Evolutionary conservation across 2,113 vertebrate species (phyloP).

Genomic region (Sprattus sprattus): DNA sequence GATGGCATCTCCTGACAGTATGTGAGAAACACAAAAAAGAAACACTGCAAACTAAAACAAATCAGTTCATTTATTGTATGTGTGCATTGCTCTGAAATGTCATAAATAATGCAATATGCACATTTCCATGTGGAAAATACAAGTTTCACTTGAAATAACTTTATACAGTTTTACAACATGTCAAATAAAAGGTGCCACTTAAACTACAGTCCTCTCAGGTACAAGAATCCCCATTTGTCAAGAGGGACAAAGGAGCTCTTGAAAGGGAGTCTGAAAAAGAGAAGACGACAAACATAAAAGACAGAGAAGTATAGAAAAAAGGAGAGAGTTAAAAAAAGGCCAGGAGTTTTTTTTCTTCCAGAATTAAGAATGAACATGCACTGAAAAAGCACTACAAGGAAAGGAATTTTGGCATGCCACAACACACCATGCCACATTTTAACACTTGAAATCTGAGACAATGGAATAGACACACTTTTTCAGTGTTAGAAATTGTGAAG

Average conservation of each 20-base stretch:
- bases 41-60: slow-evolving; percentile 38
- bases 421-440: background rate
- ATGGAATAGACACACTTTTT: background rate
- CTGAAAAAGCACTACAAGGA: slow-evolving; percentile 5
- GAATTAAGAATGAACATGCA: slow-evolving; percentile 22
- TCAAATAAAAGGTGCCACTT: slow-evolving; percentile 47
- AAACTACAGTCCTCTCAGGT: slow-evolving; percentile 35
- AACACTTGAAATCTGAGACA: slow-evolving; percentile 22
- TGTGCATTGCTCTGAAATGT: slow-evolving; percentile 74
- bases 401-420: background rate
- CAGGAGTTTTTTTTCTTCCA: background rate
- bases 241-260: slow-evolving; percentile 59
- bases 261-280: slow-evolving; percentile 78
- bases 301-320: slow-evolving; percentile 17
- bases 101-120: slow-evolving; percentile 79
- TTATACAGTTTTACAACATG: slow-evolving; percentile 62
- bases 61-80: slow-evolving; percentile 67
- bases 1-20: background rate
- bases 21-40: slow-evolving; percentile 66
- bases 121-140: slow-evolving; percentile 74
- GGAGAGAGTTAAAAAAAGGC: slow-evolving; percentile 51
- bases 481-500: slow-evolving; percentile 4
- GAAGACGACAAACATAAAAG: slow-evolving; percentile 56
- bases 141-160: slow-evolving; percentile 71
- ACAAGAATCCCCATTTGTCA: slow-evolving; percentile 50